Percentiles rank a stretch among this genome's conserved stretches.
phyloP scores from a whole-genome alignment of 2,888 invertebrate species.

The Leptarthrus brevirostris region DNA sequence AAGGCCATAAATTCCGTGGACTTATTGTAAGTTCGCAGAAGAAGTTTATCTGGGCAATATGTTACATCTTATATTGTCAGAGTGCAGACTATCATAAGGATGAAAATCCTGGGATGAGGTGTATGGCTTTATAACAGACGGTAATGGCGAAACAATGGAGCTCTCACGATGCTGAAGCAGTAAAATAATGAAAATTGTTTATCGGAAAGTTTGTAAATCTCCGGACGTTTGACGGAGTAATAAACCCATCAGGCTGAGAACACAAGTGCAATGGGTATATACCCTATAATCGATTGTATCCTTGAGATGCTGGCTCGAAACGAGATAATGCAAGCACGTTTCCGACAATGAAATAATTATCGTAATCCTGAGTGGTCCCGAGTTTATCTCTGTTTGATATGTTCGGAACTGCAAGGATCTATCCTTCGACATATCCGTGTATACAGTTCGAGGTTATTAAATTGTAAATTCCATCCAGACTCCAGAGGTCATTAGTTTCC shows the following conservation, averaged over 20 bases:
- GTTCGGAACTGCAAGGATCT: no score
- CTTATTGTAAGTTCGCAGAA: constrained; percentile 37
- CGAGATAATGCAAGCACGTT: neutral
- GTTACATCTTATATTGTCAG: constrained; percentile 14
- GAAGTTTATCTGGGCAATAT: constrained; percentile 42
- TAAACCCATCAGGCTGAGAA: neutral
- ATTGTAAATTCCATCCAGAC: no score
- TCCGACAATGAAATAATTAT: constrained; percentile 23
- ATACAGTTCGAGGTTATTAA: constrained; percentile 3
- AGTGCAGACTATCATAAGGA: constrained; percentile 6
- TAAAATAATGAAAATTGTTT: constrained; percentile 34
- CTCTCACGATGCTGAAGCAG: neutral
- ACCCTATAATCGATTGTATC: constrained; percentile 3
- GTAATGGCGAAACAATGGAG: constrained; percentile 28
- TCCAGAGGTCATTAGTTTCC: constrained; percentile 6
- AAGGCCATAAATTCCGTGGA: constrained; percentile 38
- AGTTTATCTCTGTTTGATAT: no score
- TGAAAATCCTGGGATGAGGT: neutral
- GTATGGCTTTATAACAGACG: neutral
- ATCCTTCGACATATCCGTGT: neutral
- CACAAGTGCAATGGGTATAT: neutral
- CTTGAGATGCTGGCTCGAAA: neutral
- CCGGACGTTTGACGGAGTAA: neutral
- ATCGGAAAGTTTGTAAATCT: constrained; percentile 15
- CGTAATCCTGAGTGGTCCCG: neutral